These are phyloP conservation scores for Trichacis sp. DNA, from an alignment of 2,888 invertebrate genomes.

Conservation along the genomic window DNA sequence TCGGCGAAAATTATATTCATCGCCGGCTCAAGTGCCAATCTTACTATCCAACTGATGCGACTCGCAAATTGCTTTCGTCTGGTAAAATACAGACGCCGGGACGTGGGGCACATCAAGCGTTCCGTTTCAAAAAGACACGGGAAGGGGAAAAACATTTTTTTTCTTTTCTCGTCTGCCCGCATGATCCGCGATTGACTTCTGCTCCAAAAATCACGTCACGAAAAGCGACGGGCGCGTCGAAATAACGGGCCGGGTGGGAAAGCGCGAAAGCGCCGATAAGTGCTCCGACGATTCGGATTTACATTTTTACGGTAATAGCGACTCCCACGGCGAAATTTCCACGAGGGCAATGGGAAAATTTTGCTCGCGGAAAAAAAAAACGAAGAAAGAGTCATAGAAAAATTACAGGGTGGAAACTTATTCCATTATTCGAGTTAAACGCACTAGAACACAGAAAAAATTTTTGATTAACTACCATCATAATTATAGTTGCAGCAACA, in stretches of 20 bases:
- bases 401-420: too few relatives aligned
- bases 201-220: background rate
- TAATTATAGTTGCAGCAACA: too few relatives aligned
- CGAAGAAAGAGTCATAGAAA: too few relatives aligned
- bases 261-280: background rate
- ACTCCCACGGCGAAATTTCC: background rate
- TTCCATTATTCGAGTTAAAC: too few relatives aligned
- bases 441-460: too few relatives aligned
- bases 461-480: too few relatives aligned
- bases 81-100: slow-evolving; percentile 31
- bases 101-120: slow-evolving; percentile 22
- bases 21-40: slow-evolving; percentile 31
- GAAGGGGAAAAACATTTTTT: background rate
- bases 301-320: slow-evolving; percentile 1
- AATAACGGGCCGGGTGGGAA: too few relatives aligned
- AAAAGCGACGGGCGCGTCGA: background rate
- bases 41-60: slow-evolving; percentile 32
- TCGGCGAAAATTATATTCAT: slow-evolving; percentile 38
- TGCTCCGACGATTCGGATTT: background rate
- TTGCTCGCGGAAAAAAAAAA: background rate
- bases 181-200: background rate
- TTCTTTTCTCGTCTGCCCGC: background rate
- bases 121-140: slow-evolving; percentile 2
- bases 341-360: background rate
- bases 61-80: slow-evolving; percentile 39